These are phyloP conservation scores for Acridotheres tristis DNA, from an alignment of 2,797 vertebrate species.

Conservation along the genomic window DNA sequence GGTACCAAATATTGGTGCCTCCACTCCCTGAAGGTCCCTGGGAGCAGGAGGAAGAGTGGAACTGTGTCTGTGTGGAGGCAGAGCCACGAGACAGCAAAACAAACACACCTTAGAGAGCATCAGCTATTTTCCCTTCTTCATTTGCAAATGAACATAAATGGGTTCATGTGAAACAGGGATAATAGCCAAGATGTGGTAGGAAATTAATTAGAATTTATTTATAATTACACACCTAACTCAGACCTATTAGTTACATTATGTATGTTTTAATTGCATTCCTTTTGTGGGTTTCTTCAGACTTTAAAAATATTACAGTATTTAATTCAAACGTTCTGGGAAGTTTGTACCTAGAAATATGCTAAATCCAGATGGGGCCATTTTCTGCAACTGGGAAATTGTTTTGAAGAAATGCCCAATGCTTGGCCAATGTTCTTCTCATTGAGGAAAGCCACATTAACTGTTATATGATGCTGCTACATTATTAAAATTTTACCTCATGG, in stretches of 20 bases:
- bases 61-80: background rate
- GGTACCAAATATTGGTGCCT: background rate
- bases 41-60: background rate
- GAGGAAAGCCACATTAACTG: background rate
- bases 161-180: constrained; percentile 13
- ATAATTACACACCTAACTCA: constrained; percentile 39
- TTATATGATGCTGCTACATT: background rate
- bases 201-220: constrained; percentile 65
- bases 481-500: constrained; percentile 21
- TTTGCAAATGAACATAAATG: constrained; percentile 39
- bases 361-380: background rate
- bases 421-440: background rate
- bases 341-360: background rate
- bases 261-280: constrained; percentile 45
- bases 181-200: constrained; percentile 42
- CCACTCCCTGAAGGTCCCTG: background rate
- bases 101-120: background rate
- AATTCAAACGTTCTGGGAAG: constrained; percentile 20
- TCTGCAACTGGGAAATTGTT: constrained; percentile 38
- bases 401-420: background rate
- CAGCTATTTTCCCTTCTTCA: background rate
- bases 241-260: constrained; percentile 44
- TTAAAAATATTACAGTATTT: constrained; percentile 34
- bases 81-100: background rate
- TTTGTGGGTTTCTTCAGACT: constrained; percentile 41